Evolutionary conservation across 1,140 invertebrate genomes (phyloP).

Genomic region (Nasonia giraulti): DNA sequence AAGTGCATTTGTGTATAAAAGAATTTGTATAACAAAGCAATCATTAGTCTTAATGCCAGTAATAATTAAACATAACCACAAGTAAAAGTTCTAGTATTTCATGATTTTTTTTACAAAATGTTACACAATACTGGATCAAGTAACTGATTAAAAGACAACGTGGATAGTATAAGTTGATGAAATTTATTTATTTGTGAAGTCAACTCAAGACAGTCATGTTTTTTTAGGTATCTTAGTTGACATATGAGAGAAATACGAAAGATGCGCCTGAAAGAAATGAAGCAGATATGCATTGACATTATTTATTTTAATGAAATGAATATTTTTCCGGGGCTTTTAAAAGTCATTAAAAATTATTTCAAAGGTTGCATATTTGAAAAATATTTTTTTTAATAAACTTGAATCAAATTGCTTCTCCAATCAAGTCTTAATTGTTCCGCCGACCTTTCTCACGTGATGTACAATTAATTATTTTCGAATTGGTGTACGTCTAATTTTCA

Average conservation of each 20-base stretch:
- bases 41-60: slow-evolving; percentile 44
- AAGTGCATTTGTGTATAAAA: slow-evolving; percentile 45
- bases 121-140: slow-evolving; percentile 30
- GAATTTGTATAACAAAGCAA: slow-evolving; percentile 45
- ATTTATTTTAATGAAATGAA: slow-evolving; percentile 50
- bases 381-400: slow-evolving; percentile 46
- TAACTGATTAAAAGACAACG: slow-evolving; percentile 38
- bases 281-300: slow-evolving; percentile 49
- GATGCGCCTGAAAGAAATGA: slow-evolving; percentile 49
- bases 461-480: slow-evolving; percentile 51
- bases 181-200: slow-evolving; percentile 51
- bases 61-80: slow-evolving; percentile 31
- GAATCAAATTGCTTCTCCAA: slow-evolving; percentile 41
- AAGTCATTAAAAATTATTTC: slow-evolving; percentile 47
- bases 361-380: slow-evolving; percentile 38
- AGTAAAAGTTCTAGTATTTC: slow-evolving; percentile 38
- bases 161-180: slow-evolving; percentile 43
- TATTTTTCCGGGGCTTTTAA: slow-evolving; percentile 43
- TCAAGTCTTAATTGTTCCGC: slow-evolving; percentile 44
- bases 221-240: slow-evolving; percentile 49
- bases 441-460: slow-evolving; percentile 51
- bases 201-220: slow-evolving; percentile 48
- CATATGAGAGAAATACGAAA: slow-evolving; percentile 49
- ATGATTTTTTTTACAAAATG: slow-evolving; percentile 29
- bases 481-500: slow-evolving; percentile 52